phyloP scores from a whole-genome alignment of 37 sponge, comb jelly and placozoan species.

The Spongia lamella region DNA sequence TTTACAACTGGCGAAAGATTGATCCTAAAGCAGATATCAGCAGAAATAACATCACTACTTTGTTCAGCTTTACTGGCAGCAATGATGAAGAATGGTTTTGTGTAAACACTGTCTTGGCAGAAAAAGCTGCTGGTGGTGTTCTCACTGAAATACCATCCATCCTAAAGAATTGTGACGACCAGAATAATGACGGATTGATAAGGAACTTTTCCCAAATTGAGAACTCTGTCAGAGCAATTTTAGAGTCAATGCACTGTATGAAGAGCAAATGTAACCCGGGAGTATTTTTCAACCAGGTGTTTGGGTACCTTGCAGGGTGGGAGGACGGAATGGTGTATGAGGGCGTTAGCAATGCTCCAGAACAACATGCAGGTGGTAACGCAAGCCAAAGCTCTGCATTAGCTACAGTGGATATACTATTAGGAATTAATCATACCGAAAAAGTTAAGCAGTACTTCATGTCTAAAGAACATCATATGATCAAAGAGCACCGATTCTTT shows the following conservation, averaged over 20 bases:
- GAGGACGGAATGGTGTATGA: conserved; percentile 74
- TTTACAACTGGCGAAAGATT: conserved; percentile 53
- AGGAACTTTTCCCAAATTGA: no score
- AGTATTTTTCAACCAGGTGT: conserved; percentile 24
- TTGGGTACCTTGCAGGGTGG: conserved; percentile 64
- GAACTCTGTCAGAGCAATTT: conserved; percentile 3
- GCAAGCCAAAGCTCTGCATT: conserved; percentile 70
- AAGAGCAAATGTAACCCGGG: not conserved
- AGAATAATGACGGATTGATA: no score
- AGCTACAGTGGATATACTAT: conserved; percentile 55
- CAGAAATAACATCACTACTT: conserved; percentile 32
- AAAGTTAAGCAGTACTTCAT: conserved; percentile 26
- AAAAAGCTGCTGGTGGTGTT: conserved; percentile 37
- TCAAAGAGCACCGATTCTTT: conserved; percentile 52
- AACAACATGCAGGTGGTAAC: conserved; percentile 52
- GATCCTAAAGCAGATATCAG: conserved; percentile 43
- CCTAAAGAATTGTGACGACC: no score
- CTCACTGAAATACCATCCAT: no score
- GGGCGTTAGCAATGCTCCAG: conserved; percentile 67
- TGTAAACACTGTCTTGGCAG: conserved; percentile 38
- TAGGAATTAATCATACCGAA: conserved; percentile 48
- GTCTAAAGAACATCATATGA: conserved; percentile 60
- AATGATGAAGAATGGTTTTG: conserved; percentile 79
- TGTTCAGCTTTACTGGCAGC: conserved; percentile 54
- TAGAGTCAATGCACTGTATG: conserved; percentile 46